Evolutionary conservation across 2,797 vertebrate species (phyloP).

Genomic region (Sparus aurata): DNA sequence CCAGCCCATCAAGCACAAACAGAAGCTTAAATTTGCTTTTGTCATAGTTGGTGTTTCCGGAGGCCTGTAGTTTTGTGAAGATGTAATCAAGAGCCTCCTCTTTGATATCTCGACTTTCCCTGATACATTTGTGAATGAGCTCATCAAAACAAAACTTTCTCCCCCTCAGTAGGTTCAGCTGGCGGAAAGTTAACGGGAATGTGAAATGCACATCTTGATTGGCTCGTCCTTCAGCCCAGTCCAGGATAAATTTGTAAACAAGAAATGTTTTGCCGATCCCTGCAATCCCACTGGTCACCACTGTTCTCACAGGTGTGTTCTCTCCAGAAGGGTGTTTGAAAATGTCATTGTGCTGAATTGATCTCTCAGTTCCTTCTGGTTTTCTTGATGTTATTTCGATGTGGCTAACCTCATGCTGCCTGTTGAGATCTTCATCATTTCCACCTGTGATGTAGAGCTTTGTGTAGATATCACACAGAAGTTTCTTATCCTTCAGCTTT

Average conservation of each 20-base stretch:
- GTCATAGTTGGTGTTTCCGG: slow-evolving; percentile 41
- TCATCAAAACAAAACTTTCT: background rate
- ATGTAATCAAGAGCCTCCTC: slow-evolving; percentile 12
- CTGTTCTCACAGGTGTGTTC: slow-evolving; percentile 24
- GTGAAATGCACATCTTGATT: slow-evolving; percentile 41
- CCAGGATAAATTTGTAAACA: slow-evolving; percentile 42
- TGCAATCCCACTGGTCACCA: slow-evolving; percentile 40
- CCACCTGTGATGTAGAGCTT: slow-evolving; percentile 40
- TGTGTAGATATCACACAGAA: slow-evolving; percentile 45
- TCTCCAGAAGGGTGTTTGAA: slow-evolving; percentile 16
- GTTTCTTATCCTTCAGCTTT: slow-evolving; percentile 29
- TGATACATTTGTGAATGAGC: slow-evolving; percentile 32
- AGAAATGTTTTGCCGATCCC: slow-evolving; percentile 50
- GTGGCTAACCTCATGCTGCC: slow-evolving; percentile 30
- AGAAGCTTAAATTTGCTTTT: slow-evolving; percentile 42
- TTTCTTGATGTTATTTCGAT: slow-evolving; percentile 13
- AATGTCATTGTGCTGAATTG: slow-evolving; percentile 7
- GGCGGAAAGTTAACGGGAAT: slow-evolving; percentile 44
- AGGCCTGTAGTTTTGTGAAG: slow-evolving; percentile 14
- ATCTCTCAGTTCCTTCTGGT: background rate
- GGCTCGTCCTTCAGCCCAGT: slow-evolving; percentile 39
- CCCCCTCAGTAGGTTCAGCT: slow-evolving; percentile 37
- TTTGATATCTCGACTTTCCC: background rate
- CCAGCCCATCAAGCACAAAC: slow-evolving; percentile 32
- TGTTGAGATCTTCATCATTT: background rate